phyloP scores from a whole-genome alignment of 2,888 invertebrate genomes.

The Elysia crispata region DNA sequence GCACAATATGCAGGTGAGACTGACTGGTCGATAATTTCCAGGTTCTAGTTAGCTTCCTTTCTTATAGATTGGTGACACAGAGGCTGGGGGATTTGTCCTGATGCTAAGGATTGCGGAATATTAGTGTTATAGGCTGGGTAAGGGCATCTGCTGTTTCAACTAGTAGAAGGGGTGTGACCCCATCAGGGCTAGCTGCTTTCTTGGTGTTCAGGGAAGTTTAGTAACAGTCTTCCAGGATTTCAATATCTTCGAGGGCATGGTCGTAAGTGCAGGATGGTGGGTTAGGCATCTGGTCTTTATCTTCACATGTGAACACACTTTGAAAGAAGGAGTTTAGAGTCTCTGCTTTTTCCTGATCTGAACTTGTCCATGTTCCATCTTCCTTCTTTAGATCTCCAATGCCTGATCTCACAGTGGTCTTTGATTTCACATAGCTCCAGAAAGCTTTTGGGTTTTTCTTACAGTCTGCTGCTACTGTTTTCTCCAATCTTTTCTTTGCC shows the following conservation, averaged over 20 bases:
- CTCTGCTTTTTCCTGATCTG: constrained; percentile 25
- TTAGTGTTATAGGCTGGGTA: too few species aligned
- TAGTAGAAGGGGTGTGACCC: too few species aligned
- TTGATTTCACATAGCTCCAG: constrained; percentile 3
- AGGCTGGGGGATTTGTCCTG: too few species aligned
- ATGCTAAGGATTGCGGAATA: too few species aligned
- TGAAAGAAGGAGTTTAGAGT: constrained; percentile 24
- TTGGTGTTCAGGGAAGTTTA: too few species aligned
- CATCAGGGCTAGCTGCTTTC: too few species aligned
- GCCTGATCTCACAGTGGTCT: neutral
- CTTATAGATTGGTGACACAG: too few species aligned
- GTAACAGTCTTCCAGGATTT: neutral
- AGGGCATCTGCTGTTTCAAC: too few species aligned
- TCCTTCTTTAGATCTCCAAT: constrained; percentile 11
- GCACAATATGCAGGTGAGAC: too few species aligned
- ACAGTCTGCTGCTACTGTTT: neutral
- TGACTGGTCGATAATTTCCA: too few species aligned
- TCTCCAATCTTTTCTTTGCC: constrained; percentile 6
- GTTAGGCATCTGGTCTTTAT: neutral
- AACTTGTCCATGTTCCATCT: constrained; percentile 13
- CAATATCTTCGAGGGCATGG: constrained; percentile 6
- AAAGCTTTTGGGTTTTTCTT: constrained; percentile 29
- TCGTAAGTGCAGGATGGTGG: constrained; percentile 12
- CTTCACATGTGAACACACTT: constrained; percentile 14
- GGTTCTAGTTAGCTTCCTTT: too few species aligned